Percentiles rank a stretch among this genome's conserved stretches.
phyloP scores from a whole-genome alignment of 2,797 vertebrate species.

The Crypturellus tataupa region DNA sequence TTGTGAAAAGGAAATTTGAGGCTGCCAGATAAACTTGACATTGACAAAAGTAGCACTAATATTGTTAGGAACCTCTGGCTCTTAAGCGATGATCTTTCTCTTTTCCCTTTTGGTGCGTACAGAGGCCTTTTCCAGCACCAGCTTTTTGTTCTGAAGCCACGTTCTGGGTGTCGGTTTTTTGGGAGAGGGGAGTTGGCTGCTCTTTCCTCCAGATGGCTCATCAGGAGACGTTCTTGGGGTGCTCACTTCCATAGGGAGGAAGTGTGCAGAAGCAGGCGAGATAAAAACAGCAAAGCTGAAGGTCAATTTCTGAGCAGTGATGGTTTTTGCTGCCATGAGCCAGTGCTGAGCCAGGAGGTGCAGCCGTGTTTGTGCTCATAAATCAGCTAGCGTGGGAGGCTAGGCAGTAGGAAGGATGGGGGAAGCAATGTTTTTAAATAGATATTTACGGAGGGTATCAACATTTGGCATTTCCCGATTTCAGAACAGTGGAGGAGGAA shows the following conservation, averaged over 20 bases:
- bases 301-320: slow-evolving; percentile 20
- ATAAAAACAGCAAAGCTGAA: slow-evolving; percentile 46
- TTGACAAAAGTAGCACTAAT: not conserved
- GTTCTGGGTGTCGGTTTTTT: not conserved
- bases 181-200: slow-evolving; percentile 46
- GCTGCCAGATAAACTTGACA: not conserved
- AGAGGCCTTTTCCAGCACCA: not conserved
- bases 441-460: slow-evolving; percentile 52
- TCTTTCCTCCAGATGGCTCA: slow-evolving; percentile 55
- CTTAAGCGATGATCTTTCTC: not conserved
- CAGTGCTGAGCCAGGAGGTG: slow-evolving; percentile 4
- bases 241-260: not conserved
- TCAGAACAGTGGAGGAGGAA: slow-evolving; percentile 63
- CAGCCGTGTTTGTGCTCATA: slow-evolving; percentile 6
- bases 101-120: not conserved
- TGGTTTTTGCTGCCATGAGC: not conserved
- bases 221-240: not conserved
- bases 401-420: slow-evolving; percentile 15
- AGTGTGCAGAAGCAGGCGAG: not conserved
- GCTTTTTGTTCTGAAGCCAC: not conserved
- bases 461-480: slow-evolving; percentile 61
- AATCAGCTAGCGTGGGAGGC: not conserved
- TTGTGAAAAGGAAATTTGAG: not conserved
- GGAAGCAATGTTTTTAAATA: slow-evolving; percentile 49
- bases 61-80: not conserved